A percentile compares a stretch with the other conserved stretches of the same genome.
These are phyloP conservation scores for Pelusios castaneus DNA, from an alignment of 2,113 vertebrate genomes.

Conservation along the genomic window DNA sequence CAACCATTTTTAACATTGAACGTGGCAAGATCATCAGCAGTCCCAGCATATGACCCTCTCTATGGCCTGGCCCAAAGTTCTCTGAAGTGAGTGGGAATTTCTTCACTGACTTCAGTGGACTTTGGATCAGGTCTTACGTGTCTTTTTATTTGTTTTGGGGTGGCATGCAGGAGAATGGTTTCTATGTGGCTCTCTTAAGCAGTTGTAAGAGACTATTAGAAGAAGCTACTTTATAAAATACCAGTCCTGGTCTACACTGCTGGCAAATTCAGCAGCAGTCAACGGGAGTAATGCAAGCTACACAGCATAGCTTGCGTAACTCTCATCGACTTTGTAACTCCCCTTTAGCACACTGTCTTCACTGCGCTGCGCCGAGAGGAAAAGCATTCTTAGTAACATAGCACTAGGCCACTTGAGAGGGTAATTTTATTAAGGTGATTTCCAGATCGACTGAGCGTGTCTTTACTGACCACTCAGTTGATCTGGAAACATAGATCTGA, in stretches of 20 bases:
- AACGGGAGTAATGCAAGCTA: no score
- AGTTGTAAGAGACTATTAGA: neutral
- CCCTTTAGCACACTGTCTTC: no score
- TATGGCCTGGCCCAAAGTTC: neutral
- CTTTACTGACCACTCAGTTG: no score
- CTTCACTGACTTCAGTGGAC: conserved; percentile 15
- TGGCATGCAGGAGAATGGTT: neutral
- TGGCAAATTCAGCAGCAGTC: no score
- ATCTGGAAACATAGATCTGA: no score
- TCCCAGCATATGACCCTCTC: neutral
- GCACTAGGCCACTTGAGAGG: no score
- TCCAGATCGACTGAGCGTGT: no score
- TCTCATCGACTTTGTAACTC: no score
- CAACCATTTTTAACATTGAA: neutral
- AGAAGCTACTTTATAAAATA: conserved; percentile 61
- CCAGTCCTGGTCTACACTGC: neutral
- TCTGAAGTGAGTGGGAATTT: conserved; percentile 19
- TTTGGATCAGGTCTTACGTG: neutral
- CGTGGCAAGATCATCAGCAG: neutral
- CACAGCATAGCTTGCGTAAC: no score
- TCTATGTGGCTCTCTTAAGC: conserved; percentile 21
- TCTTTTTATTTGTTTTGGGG: neutral
- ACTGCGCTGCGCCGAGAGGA: no score
- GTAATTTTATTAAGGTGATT: no score
- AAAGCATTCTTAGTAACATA: no score